phyloP scores from a whole-genome alignment of 2,113 vertebrate genomes.

The Cebus imitator region DNA sequence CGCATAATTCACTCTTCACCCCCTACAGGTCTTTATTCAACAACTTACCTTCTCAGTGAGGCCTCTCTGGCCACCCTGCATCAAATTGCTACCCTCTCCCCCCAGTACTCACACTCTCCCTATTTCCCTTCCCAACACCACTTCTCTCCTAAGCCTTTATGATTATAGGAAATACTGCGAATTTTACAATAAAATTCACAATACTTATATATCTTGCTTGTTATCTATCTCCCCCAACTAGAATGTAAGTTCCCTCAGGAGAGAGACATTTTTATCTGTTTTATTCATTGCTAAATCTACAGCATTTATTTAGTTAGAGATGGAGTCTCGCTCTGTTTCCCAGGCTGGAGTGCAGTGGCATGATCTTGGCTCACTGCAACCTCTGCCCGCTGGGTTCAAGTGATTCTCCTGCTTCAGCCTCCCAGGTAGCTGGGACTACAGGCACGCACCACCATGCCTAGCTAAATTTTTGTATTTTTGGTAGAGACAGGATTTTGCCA shows the following conservation, averaged over 20 bases:
- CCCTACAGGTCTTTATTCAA: not conserved
- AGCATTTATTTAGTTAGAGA: no score
- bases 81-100: not conserved
- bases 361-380: no score
- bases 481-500: no score
- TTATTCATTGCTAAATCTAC: not conserved
- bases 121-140: not conserved
- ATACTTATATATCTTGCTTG: not conserved
- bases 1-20: not conserved
- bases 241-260: not conserved
- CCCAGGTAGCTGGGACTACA: no score
- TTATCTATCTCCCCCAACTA: not conserved
- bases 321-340: no score
- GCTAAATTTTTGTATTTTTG: no score
- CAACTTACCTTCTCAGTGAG: not conserved
- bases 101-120: not conserved
- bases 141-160: not conserved
- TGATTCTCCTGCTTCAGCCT: no score
- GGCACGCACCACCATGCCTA: no score
- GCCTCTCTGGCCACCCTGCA: not conserved
- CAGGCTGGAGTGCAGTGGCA: no score
- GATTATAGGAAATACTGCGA: not conserved
- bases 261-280: not conserved
- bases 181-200: no score
- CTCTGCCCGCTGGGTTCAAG: no score